Conservation (phyloP, 2,113 vertebrate genomes). For the Semicossyphus pulcher region DNA sequence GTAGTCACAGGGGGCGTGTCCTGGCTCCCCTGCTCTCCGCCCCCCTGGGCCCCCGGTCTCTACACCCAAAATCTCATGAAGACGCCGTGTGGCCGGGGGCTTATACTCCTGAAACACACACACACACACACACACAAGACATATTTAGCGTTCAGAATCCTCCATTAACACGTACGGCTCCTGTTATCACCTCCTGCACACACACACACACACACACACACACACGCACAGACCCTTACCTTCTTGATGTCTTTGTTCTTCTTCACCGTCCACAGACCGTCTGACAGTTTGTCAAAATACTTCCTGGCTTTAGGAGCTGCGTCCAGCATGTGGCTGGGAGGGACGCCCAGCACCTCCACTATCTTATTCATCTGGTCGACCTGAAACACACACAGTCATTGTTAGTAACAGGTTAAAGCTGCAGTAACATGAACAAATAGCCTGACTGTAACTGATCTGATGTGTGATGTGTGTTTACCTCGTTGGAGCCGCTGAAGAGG, state of each 20-base stretch:
- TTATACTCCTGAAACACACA: conserved; percentile 89
- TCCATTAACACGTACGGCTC: no score
- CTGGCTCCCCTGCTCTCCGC: conserved; percentile 91
- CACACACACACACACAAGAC: conserved; percentile 29
- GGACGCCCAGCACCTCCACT: conserved; percentile 93
- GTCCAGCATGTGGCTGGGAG: conserved; percentile 93
- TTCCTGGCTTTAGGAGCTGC: conserved; percentile 95
- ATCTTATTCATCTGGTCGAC: conserved; percentile 97
- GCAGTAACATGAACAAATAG: no score
- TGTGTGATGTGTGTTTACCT: conserved; percentile 78
- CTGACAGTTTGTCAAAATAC: conserved; percentile 94
- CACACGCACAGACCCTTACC: conserved; percentile 75
- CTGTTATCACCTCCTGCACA: background rate
- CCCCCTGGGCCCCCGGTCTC: conserved; percentile 94
- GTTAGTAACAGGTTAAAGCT: no score
- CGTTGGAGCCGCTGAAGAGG: conserved; percentile 94
- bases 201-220: conserved; percentile 43
- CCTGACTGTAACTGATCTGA: background rate
- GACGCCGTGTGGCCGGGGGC: conserved; percentile 91
- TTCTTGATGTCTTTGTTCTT: conserved; percentile 96
- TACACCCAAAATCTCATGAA: conserved; percentile 94
- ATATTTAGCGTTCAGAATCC: no score
- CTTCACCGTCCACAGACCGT: conserved; percentile 94
- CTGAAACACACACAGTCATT: conserved; percentile 65
- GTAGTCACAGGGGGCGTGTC: conserved; percentile 94